These are phyloP conservation scores for Perca flavescens DNA, from an alignment of 2,113 vertebrate genomes.

Conservation along the genomic window DNA sequence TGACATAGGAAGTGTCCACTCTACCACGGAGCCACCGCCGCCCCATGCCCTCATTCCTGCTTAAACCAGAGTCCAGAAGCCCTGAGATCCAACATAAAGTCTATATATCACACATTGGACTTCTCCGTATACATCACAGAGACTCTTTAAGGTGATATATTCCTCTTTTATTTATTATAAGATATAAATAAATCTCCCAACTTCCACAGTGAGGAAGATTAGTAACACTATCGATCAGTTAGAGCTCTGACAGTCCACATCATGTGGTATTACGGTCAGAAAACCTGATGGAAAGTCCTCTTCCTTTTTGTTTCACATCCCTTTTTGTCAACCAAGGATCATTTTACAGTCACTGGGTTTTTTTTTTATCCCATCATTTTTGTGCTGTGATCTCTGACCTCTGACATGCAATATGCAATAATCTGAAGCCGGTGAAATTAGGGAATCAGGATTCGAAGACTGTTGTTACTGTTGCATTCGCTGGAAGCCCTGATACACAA, in stretches of 20 bases:
- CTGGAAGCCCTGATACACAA: slow-evolving; percentile 25
- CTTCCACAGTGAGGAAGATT: slow-evolving; percentile 24
- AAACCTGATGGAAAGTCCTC: background rate
- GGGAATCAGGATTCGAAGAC: background rate
- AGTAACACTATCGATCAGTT: background rate
- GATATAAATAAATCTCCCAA: slow-evolving; percentile 11
- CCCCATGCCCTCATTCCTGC: background rate
- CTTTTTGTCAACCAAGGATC: background rate
- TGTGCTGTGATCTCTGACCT: background rate
- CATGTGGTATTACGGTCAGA: background rate
- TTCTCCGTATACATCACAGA: background rate
- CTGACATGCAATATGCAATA: background rate
- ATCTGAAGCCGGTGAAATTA: background rate
- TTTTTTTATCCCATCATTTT: background rate
- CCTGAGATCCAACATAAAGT: background rate
- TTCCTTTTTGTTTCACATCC: background rate
- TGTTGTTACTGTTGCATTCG: background rate
- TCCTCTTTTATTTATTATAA: background rate
- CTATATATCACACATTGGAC: background rate
- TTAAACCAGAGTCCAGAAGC: background rate
- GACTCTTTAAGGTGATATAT: background rate
- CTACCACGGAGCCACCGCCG: no score
- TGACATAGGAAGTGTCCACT: no score
- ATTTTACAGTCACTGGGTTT: background rate
- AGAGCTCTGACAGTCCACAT: background rate